These are phyloP conservation scores for Sinentomon sp. DNA, from an alignment of 2,888 invertebrate genomes.

Conservation along the genomic window DNA sequence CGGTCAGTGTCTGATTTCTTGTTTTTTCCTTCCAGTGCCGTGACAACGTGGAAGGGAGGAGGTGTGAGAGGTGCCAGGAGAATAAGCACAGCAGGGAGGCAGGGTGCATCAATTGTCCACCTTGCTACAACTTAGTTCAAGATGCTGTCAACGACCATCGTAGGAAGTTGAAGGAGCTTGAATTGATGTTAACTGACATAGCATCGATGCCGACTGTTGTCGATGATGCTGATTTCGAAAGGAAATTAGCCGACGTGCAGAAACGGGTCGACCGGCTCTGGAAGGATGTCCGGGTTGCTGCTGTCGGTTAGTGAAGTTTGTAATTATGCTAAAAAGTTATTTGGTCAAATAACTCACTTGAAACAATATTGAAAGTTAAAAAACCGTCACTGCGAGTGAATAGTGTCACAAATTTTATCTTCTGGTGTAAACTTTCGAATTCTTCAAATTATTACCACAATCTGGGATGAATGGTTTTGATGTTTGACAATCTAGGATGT, in stretches of 20 bases:
- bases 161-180: constrained; percentile 39
- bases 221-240: constrained; percentile 69
- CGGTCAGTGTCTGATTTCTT: too few species aligned
- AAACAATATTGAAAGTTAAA: too few species aligned
- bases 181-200: constrained; percentile 51
- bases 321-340: constrained; percentile 1
- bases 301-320: constrained; percentile 28
- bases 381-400: too few species aligned
- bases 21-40: constrained; percentile 23
- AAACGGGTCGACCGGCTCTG: constrained; percentile 42
- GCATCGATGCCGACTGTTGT: constrained; percentile 76
- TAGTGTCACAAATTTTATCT: too few species aligned
- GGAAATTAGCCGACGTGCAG: constrained; percentile 45
- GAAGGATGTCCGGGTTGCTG: constrained; percentile 39
- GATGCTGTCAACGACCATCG: constrained; percentile 53
- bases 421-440: too few species aligned
- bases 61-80: constrained; percentile 87
- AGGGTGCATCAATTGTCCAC: constrained; percentile 70
- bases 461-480: too few species aligned
- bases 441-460: too few species aligned
- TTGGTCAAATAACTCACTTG: too few species aligned
- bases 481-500: too few species aligned
- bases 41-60: constrained; percentile 70
- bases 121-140: constrained; percentile 82
- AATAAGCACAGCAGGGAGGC: constrained; percentile 76